Base-by-base conservation (phyloP, 2,113 vertebrate species). In the Ptychochromis oligacanthus region DNA sequence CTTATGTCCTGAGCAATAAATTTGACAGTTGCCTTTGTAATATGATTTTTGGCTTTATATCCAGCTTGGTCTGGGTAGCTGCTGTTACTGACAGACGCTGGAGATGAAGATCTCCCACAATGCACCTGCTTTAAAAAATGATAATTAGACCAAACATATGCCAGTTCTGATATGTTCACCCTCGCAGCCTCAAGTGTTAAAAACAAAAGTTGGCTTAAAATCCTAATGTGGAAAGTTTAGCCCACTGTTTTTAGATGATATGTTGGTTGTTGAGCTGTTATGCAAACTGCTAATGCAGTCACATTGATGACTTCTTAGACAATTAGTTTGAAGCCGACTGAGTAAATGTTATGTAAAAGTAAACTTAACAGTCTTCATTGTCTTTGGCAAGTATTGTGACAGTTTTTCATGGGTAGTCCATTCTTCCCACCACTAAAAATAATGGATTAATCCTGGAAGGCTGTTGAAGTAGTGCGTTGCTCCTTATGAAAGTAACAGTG, bases 81-180 rank as follows among this genome's bases (percentile, higher is more conserved):
- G 67, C 67, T 72, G 67, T 72, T 72, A n/a, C 67, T 28, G 11
- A 72, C 67, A 72, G 67, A 72, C 46, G 46, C 67, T n/a, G 67
- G 46, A 54, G 67, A 72, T 31, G 67, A 34, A 54, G 67, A 46
- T 72, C 46, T 72, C 67, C 67, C 67, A 72, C 43, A 34, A 72
- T 72, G 46, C 67, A 72, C 67, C 67, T 72, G 67, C 26, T 54
- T 54, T 72, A 46, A 72, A 72, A 72, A 72, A 72, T 34, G 67
- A 5, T 72, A 54, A 72, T 72, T 72, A 72, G 46, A 72, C 67
- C 26, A 72, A 72, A 52, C 67, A 72, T 72, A 72, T 72, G 67
- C 46, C 67, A 72, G 52, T 34, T 72, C 26, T 54, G 26, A n/a
- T 72, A 72, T 72, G 67, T 54, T 34, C 67, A 54, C 46, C 18